Conservation (phyloP, 2,888 invertebrate genomes). For the Myathropa florea region DNA sequence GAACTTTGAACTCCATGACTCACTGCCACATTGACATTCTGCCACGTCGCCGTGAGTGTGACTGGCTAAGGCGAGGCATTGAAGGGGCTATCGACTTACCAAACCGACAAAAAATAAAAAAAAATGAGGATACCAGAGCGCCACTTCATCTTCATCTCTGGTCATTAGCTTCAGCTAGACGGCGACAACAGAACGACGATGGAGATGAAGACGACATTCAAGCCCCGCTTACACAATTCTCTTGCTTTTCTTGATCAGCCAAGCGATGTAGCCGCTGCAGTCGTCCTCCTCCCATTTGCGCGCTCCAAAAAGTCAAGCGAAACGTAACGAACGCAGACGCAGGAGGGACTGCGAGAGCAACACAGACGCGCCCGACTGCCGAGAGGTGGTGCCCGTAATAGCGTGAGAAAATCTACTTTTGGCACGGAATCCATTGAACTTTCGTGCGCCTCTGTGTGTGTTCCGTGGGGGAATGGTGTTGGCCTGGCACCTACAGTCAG, state of each 20-base stretch:
- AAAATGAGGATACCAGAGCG: slow-evolving; percentile 45
- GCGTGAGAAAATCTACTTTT: slow-evolving; percentile 70
- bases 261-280: slow-evolving; percentile 38
- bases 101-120: background rate
- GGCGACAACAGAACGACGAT: background rate
- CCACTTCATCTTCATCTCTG: slow-evolving; percentile 21
- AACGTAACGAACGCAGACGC: slow-evolving; percentile 43
- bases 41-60: slow-evolving; percentile 39
- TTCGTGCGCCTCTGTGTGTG: slow-evolving; percentile 14
- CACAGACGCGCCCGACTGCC: slow-evolving; percentile 12
- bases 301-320: slow-evolving; percentile 59
- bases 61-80: slow-evolving; percentile 30
- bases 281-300: slow-evolving; percentile 17
- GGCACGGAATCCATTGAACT: slow-evolving; percentile 69
- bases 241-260: slow-evolving; percentile 61
- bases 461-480: slow-evolving; percentile 11
- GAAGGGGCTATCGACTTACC: slow-evolving; percentile 46
- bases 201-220: slow-evolving; percentile 43
- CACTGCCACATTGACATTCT: slow-evolving; percentile 52
- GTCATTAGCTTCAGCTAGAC: background rate
- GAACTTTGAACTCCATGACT: slow-evolving; percentile 11
- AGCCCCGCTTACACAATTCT: slow-evolving; percentile 54
- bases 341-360: background rate
- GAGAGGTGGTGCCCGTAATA: slow-evolving; percentile 34
- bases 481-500: background rate